phyloP scores from a whole-genome alignment of 2,797 vertebrate species.

The Coccyzus lansbergi region DNA sequence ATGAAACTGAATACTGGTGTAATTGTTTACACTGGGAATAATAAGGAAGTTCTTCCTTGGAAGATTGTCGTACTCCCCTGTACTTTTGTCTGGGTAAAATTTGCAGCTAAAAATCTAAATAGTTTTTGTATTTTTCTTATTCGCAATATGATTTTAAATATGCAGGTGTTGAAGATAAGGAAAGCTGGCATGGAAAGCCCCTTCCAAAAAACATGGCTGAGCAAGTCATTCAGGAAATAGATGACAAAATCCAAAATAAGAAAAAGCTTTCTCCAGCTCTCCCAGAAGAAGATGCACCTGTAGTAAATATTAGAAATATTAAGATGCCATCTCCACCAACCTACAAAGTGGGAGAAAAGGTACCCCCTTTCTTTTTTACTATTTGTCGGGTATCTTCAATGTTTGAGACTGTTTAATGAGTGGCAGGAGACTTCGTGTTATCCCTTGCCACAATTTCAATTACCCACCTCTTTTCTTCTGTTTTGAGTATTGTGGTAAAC shows the following conservation, averaged over 20 bases:
- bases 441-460: background rate
- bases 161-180: constrained; percentile 91
- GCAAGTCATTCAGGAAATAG: constrained; percentile 87
- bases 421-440: background rate
- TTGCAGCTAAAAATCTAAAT: background rate
- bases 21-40: background rate
- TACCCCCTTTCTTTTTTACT: constrained; percentile 46
- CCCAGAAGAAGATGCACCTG: constrained; percentile 88
- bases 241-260: constrained; percentile 87
- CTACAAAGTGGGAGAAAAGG: constrained; percentile 95
- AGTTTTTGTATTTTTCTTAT: background rate
- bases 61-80: background rate
- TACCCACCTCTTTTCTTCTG: background rate
- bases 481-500: background rate
- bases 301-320: constrained; percentile 87
- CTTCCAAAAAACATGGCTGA: constrained; percentile 94
- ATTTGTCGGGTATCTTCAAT: background rate
- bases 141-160: background rate
- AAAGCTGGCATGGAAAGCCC: constrained; percentile 93
- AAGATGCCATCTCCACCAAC: constrained; percentile 90
- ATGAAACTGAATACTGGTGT: background rate
- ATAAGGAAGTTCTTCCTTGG: background rate
- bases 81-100: background rate
- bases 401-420: background rate
- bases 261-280: constrained; percentile 88